phyloP scores from a whole-genome alignment of 2,113 vertebrate genomes.

The Todiramphus chloris region DNA sequence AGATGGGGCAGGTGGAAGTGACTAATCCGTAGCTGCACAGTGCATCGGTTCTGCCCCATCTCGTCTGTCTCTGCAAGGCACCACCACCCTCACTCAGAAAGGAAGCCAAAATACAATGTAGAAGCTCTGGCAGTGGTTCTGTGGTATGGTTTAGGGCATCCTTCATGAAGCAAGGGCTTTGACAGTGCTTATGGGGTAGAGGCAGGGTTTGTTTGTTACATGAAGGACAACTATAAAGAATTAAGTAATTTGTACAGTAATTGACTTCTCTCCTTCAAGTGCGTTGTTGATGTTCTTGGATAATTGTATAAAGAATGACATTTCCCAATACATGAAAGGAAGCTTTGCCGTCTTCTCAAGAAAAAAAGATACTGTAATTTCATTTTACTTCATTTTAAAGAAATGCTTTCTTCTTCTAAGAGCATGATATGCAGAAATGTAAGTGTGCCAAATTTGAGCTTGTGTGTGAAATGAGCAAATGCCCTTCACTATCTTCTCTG shows the following conservation, averaged over 20 bases:
- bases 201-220: not conserved
- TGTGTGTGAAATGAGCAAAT: not conserved
- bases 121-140: not conserved
- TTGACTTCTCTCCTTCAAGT: not conserved
- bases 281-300: not conserved
- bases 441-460: fast-evolving
- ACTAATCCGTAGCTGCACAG: not conserved
- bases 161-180: not conserved
- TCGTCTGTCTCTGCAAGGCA: not conserved
- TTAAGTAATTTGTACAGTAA: not conserved
- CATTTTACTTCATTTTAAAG: not conserved
- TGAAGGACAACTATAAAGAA: not conserved
- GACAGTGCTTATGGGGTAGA: not conserved
- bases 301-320: not conserved
- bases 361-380: not conserved
- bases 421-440: not conserved
- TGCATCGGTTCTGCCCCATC: not conserved
- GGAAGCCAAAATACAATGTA: not conserved
- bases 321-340: slow-evolving; percentile 9
- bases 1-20: not conserved
- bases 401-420: slow-evolving; percentile 1
- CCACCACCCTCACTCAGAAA: not conserved
- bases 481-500: not conserved
- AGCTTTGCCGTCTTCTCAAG: not conserved
- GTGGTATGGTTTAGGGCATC: not conserved